A percentile compares a stretch with the other conserved stretches of the same genome.
Evolutionary conservation across 2,888 invertebrate genomes (phyloP).

Genomic region (Agrochola litura): DNA sequence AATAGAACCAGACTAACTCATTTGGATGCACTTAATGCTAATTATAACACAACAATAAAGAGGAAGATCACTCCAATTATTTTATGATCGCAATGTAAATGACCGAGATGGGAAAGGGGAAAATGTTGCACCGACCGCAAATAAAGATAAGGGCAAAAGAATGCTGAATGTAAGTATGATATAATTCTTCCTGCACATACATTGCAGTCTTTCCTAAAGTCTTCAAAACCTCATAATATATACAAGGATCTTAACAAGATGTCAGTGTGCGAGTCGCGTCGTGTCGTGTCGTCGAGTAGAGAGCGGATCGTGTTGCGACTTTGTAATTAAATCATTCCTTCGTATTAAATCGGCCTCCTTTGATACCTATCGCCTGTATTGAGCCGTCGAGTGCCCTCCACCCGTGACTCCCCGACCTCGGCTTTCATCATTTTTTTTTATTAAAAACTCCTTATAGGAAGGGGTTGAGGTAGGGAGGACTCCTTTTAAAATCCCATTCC

Average conservation of each 20-base stretch:
- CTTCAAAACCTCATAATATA: conserved; percentile 43
- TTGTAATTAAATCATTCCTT: conserved; percentile 86
- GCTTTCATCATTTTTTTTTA: conserved; percentile 80
- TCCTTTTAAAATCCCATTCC: conserved; percentile 64
- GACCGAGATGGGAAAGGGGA: no score
- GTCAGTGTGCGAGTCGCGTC: conserved; percentile 60
- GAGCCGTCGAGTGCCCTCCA: conserved; percentile 78
- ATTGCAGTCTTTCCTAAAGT: conserved; percentile 8
- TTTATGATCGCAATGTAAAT: background rate
- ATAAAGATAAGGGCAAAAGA: background rate
- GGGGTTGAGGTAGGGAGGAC: conserved; percentile 70
- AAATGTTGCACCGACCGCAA: no score
- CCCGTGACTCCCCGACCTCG: conserved; percentile 74
- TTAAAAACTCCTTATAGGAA: conserved; percentile 73
- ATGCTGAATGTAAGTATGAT: background rate
- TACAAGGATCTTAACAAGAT: conserved; percentile 57
- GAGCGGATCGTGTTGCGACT: conserved; percentile 81
- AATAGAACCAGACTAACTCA: background rate
- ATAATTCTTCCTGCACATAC: background rate
- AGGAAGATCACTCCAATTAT: background rate
- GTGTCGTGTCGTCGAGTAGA: conserved; percentile 67
- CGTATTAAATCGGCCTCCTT: conserved; percentile 82
- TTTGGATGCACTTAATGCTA: background rate
- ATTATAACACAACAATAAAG: background rate
- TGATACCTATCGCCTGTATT: conserved; percentile 81